phyloP scores from a whole-genome alignment of 2,888 invertebrate species.

The Ectemnius lituratus region DNA sequence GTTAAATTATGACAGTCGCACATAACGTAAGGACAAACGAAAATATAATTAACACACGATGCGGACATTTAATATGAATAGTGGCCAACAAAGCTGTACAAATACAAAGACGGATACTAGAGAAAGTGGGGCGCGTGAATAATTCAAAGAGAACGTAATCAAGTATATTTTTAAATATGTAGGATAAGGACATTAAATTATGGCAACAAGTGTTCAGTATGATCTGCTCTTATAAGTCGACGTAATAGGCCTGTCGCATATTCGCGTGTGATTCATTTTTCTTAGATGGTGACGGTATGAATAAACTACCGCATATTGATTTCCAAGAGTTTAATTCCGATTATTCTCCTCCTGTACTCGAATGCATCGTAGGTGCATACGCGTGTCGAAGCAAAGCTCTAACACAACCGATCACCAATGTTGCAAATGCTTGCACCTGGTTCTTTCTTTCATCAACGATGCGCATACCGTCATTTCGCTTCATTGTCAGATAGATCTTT shows the following conservation, averaged over 20 bases:
- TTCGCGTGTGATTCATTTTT: background rate
- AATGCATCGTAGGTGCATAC: slow-evolving; percentile 20
- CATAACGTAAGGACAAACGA: slow-evolving; percentile 31
- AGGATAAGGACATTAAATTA: slow-evolving; percentile 11
- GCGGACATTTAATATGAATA: slow-evolving; percentile 19
- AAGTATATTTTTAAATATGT: slow-evolving; percentile 31
- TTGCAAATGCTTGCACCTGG: slow-evolving; percentile 9
- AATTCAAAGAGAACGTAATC: slow-evolving; percentile 13
- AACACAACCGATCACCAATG: slow-evolving; percentile 20
- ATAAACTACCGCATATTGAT: no score
- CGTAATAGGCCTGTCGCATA: no score
- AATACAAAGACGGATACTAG: slow-evolving; percentile 31
- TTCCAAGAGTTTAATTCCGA: no score
- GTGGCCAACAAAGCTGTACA: slow-evolving; percentile 30
- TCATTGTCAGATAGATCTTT: slow-evolving; percentile 12
- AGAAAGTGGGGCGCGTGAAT: slow-evolving; percentile 24
- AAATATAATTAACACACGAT: background rate
- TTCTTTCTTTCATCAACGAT: slow-evolving; percentile 30
- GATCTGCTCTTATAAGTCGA: no score
- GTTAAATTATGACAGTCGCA: slow-evolving; percentile 29
- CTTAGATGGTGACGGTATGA: background rate
- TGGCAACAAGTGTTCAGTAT: no score
- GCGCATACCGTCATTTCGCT: slow-evolving; percentile 23
- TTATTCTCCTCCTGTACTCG: slow-evolving; percentile 36
- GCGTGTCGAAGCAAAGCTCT: slow-evolving; percentile 5